Conservation (phyloP, 2,797 vertebrate species). For the Scleropages formosus region DNA sequence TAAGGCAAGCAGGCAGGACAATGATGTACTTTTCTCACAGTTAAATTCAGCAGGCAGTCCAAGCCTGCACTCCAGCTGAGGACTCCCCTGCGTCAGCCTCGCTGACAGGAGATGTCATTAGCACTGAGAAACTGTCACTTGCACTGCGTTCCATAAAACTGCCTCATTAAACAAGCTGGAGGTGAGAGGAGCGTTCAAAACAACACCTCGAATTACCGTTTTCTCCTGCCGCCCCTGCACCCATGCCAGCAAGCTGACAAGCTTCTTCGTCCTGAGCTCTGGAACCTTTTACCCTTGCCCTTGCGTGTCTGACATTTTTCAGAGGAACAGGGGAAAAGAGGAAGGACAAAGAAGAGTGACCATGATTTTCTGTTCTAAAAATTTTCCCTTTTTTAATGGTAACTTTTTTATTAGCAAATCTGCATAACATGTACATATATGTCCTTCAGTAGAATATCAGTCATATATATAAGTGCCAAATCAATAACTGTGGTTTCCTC, state of each 20-base stretch:
- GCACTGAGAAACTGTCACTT: slow-evolving; percentile 16
- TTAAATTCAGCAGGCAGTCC: slow-evolving; percentile 20
- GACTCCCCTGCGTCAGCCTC: background rate
- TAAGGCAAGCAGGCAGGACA: background rate
- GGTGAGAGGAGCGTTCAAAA: slow-evolving; percentile 20
- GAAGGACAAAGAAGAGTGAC: background rate
- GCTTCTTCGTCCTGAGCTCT: slow-evolving; percentile 13
- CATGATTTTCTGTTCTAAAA: slow-evolving; percentile 4
- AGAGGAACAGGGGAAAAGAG: slow-evolving; percentile 1
- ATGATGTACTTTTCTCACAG: background rate
- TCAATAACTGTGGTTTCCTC: too few species aligned
- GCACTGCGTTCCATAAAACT: slow-evolving; percentile 19
- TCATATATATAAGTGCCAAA: background rate
- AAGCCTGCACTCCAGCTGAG: slow-evolving; percentile 17
- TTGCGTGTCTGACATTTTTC: background rate
- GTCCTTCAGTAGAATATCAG: background rate
- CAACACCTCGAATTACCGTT: slow-evolving; percentile 47
- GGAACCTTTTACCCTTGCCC: slow-evolving; percentile 25
- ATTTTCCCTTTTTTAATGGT: too few species aligned
- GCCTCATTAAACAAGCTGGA: slow-evolving; percentile 30
- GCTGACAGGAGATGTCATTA: slow-evolving; percentile 29
- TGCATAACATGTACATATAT: background rate
- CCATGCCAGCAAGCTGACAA: slow-evolving; percentile 36
- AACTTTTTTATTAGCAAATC: background rate
- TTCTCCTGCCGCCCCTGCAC: slow-evolving; percentile 38